A percentile compares a stretch with the other conserved stretches of the same genome.
phyloP scores from a whole-genome alignment of 2,113 vertebrate genomes.

The Stegastes partitus region DNA sequence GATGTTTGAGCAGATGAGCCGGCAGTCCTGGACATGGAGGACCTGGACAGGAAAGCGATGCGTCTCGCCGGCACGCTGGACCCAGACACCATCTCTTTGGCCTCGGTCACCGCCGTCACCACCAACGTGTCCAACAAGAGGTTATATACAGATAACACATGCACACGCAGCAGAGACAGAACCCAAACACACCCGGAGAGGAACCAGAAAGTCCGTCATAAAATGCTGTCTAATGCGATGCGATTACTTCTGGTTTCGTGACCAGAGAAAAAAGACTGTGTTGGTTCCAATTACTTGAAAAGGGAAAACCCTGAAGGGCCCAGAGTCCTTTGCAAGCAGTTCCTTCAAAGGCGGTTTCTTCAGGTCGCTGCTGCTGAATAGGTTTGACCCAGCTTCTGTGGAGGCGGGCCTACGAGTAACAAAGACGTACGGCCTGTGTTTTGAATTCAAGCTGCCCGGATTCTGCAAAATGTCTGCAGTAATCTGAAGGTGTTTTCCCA shows the following conservation, averaged over 20 bases:
- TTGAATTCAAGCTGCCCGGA: neutral
- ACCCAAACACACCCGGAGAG: neutral
- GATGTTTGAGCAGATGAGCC: constrained; percentile 88
- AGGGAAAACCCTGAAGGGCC: neutral
- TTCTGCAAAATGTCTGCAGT: neutral
- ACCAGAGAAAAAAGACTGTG: no score
- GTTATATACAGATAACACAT: constrained; percentile 67
- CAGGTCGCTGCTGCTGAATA: neutral
- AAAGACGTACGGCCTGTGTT: neutral
- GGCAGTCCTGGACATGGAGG: constrained; percentile 92
- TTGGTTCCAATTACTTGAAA: no score
- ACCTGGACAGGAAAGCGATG: constrained; percentile 89
- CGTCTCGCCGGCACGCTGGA: constrained; percentile 87
- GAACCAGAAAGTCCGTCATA: neutral
- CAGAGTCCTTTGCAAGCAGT: neutral
- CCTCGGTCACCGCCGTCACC: constrained; percentile 96
- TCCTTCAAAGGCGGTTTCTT: neutral
- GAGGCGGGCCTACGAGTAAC: neutral
- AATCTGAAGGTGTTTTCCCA: neutral
- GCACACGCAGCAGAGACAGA: neutral
- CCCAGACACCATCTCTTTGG: constrained; percentile 92
- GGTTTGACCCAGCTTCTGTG: neutral
- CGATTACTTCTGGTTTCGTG: neutral
- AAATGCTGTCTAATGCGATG: neutral
- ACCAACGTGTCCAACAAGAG: constrained; percentile 99